Evolutionary conservation across 2,797 vertebrate genomes (phyloP).

Genomic region (Clamator glandarius): DNA sequence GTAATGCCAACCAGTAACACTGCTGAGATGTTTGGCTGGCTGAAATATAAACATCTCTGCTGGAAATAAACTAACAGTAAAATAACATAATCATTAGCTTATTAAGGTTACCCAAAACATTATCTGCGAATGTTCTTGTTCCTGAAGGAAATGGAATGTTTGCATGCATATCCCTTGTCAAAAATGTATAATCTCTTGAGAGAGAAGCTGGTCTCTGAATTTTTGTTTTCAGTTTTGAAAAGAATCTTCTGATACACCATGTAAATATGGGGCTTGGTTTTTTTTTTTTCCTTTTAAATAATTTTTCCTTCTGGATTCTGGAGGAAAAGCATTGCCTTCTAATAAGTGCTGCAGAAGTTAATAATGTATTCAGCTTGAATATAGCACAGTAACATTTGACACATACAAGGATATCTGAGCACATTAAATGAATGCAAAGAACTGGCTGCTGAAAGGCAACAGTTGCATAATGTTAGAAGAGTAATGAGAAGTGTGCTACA

Average conservation of each 20-base stretch:
- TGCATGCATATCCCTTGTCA: conserved; percentile 3
- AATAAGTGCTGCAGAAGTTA: conserved; percentile 35
- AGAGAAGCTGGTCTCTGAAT: neutral
- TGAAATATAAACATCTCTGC: conserved; percentile 17
- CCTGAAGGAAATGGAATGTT: conserved; percentile 29
- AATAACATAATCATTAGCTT: neutral
- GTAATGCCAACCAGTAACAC: neutral
- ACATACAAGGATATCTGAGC: neutral
- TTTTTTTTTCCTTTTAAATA: neutral
- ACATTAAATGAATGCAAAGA: conserved; percentile 30
- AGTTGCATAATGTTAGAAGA: conserved; percentile 62
- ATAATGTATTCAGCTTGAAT: conserved; percentile 52
- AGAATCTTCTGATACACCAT: neutral
- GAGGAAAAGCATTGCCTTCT: neutral
- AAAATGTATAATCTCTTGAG: neutral
- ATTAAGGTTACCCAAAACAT: neutral
- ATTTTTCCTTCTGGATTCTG: neutral
- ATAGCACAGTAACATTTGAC: conserved; percentile 33
- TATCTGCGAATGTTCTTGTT: neutral
- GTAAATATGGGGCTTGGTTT: accelerated
- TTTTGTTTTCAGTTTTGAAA: conserved; percentile 13
- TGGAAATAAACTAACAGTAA: neutral
- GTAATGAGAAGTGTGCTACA: conserved; percentile 60
- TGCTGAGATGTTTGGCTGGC: neutral
- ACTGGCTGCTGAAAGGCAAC: conserved; percentile 41